Evolutionary conservation across 2,797 vertebrate genomes (phyloP), one percentile per base, ranked within the genome.

Genomic region (Gambelia wislizenii): DNA sequence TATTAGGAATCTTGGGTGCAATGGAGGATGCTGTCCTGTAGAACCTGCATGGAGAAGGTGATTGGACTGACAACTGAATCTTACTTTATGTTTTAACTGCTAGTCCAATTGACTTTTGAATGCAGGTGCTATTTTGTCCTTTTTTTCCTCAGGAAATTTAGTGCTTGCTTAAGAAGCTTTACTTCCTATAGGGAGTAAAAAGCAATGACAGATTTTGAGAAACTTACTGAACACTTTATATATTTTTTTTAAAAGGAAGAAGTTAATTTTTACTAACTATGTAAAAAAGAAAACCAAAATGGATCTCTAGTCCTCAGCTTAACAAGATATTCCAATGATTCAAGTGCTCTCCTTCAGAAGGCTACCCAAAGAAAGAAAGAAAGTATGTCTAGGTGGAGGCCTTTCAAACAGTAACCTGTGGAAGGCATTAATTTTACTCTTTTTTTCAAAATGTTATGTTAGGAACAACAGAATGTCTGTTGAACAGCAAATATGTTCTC

Each of bases 401-500:
- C 36, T 44, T 33, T 56, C 8, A 59, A 61, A 33, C 36, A 30
- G 70, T 6, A 42, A 42, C 30, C 5, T 61, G 30, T 39, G 30
- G 33, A 3, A 33, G 54, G 25, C 9, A 74, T 59, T 20, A 22
- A 20, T 85, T 30, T 16, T 67, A 1, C 33, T 33, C 61, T n/a
- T 83, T n/a, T 44, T 77, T 8, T 2, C 12, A 18, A 89, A 54
- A 39, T 47, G 81, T 61, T 74, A 80, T 25, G 25, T 52, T 49
- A 74, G 74, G 75, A 22, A 52, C 1, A 39, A 33, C 54, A 88
- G 78, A 86, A 87, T 84, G 74, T 80, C 6, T 89, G 8, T 67
- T 78, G 10, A 69, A 75, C 52, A 49, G 20, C 61, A 52, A 61
- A 72, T 83, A 54, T 70, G 25, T 77, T 83, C 33, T 69, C 86